Conservation (phyloP, 2,888 invertebrate genomes). For the Argynnis bischoffii region DNA sequence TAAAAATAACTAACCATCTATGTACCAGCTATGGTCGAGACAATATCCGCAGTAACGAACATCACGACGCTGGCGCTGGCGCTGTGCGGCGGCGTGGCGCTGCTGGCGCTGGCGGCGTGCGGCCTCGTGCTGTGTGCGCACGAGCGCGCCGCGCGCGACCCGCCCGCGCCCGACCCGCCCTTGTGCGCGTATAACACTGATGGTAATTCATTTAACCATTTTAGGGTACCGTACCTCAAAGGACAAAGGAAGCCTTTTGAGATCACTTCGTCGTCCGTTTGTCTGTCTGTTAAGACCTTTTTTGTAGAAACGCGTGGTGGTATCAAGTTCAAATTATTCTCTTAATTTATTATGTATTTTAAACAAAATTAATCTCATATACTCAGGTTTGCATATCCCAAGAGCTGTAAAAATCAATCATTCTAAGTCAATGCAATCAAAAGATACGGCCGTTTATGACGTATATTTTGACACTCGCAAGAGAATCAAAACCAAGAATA, state of each 20-base stretch:
- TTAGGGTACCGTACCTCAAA: too few relatives aligned
- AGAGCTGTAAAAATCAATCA: too few relatives aligned
- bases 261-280: background rate
- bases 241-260: background rate
- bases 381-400: too few relatives aligned
- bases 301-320: too few relatives aligned
- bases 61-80: constrained; percentile 69
- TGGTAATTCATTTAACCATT: constrained; percentile 48
- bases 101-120: constrained; percentile 73
- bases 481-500: too few relatives aligned
- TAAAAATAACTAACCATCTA: background rate
- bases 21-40: constrained; percentile 43
- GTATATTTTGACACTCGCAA: too few relatives aligned
- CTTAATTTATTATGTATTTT: too few relatives aligned
- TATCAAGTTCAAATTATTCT: too few relatives aligned
- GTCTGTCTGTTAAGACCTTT: too few relatives aligned
- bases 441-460: too few relatives aligned
- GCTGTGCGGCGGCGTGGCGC: constrained; percentile 71
- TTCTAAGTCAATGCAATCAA: too few relatives aligned
- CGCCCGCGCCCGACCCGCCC: constrained; percentile 61
- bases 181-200: constrained; percentile 73
- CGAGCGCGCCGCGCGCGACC: constrained; percentile 55
- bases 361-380: too few relatives aligned
- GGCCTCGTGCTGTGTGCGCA: constrained; percentile 74
- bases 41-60: constrained; percentile 62